phyloP scores from a whole-genome alignment of 1,140 invertebrate species.

The Mya arenaria region DNA sequence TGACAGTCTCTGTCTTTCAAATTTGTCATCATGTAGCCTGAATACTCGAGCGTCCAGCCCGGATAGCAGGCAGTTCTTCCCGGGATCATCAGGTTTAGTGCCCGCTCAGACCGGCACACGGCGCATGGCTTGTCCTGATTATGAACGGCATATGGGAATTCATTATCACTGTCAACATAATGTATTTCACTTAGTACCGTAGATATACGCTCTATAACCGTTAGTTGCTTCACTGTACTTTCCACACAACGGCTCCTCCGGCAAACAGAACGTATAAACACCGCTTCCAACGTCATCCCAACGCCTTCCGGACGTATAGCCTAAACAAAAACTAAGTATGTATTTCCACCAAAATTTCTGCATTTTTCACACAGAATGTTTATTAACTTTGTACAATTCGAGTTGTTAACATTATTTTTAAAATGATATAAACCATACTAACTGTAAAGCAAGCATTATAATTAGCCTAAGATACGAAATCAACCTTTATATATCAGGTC shows the following conservation, averaged over 20 bases:
- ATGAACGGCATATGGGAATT: neutral
- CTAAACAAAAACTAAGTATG: neutral
- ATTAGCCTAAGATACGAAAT: neutral
- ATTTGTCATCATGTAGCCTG: slow-evolving; percentile 57
- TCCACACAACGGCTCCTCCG: slow-evolving; percentile 2
- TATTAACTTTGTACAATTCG: neutral
- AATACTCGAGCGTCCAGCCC: slow-evolving; percentile 55
- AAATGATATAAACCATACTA: neutral
- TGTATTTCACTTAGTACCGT: slow-evolving; percentile 56
- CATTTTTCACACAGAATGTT: neutral
- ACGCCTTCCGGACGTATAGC: neutral
- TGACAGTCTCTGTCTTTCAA: neutral
- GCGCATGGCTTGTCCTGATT: slow-evolving; percentile 51
- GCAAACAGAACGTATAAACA: slow-evolving; percentile 4
- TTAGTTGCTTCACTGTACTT: neutral
- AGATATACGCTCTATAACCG: neutral
- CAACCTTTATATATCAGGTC: slow-evolving; percentile 4
- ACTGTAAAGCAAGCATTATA: neutral
- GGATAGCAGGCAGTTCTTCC: slow-evolving; percentile 38
- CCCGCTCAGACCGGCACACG: slow-evolving; percentile 37
- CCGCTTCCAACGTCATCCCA: neutral
- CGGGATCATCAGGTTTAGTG: slow-evolving; percentile 55
- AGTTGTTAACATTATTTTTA: neutral
- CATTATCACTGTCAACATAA: neutral
- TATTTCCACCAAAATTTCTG: neutral